A percentile compares a stretch with the other conserved stretches of the same genome.
phyloP scores from a whole-genome alignment of 2,888 invertebrate species.

The Hirtodrosophila trivittata region DNA sequence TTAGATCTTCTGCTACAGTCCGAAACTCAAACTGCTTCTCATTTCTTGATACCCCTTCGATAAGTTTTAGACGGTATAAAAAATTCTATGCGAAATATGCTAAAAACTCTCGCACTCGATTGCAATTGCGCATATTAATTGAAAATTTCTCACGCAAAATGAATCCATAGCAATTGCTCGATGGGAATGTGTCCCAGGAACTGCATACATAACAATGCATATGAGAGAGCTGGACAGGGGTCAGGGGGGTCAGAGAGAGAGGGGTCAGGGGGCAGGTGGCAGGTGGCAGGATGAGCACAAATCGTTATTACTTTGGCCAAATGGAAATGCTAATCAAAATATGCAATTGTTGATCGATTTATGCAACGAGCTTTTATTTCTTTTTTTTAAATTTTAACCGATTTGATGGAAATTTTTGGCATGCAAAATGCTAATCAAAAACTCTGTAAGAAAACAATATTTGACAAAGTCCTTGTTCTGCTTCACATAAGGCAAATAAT shows the following conservation, averaged over 20 bases:
- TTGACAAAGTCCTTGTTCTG: too few relatives aligned
- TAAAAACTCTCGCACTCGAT: slow-evolving; percentile 59
- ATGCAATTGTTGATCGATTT: slow-evolving; percentile 53
- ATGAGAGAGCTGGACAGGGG: slow-evolving; percentile 1
- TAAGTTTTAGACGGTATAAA: slow-evolving; percentile 19
- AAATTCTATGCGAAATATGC: slow-evolving; percentile 67
- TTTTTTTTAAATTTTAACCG: neutral
- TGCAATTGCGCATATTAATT: slow-evolving; percentile 78
- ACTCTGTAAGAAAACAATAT: slow-evolving; percentile 8
- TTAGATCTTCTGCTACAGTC: neutral
- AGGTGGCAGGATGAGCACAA: slow-evolving; percentile 23
- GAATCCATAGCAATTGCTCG: slow-evolving; percentile 58
- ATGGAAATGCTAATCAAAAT: slow-evolving; percentile 66
- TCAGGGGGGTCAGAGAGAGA: neutral
- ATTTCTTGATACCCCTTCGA: too few relatives aligned
- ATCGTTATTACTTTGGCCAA: slow-evolving; percentile 62
- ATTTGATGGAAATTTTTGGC: slow-evolving; percentile 7
- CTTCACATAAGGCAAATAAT: neutral
- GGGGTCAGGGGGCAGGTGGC: neutral
- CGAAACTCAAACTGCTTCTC: neutral
- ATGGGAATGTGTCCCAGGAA: slow-evolving; percentile 51
- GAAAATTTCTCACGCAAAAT: slow-evolving; percentile 76
- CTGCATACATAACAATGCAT: slow-evolving; percentile 50
- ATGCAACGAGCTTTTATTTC: slow-evolving; percentile 33
- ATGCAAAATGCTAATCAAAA: slow-evolving; percentile 32